Percentiles rank a stretch among this genome's conserved stretches.
Conservation (phyloP, 2,888 invertebrate genomes). For the Caenorhabditis uteleia region DNA sequence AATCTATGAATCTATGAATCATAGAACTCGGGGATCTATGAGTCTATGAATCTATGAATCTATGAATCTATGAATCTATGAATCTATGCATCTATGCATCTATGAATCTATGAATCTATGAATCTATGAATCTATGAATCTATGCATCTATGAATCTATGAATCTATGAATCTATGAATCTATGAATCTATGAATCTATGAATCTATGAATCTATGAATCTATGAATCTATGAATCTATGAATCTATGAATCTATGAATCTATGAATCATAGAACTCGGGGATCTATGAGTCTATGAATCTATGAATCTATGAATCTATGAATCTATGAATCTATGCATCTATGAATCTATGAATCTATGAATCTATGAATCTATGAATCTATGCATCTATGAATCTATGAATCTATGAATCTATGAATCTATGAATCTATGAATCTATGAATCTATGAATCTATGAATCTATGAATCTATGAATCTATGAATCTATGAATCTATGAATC, state of each 20-base stretch:
- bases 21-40: background rate
- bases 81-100: no score
- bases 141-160: constrained; percentile 8
- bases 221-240: background rate
- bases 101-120: no score
- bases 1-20: no score
- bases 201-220: constrained; percentile 10
- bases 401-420: background rate
- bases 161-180: background rate
- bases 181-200: constrained; percentile 6
- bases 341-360: constrained; percentile 4
- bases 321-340: background rate
- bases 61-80: background rate
- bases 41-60: constrained; percentile 9
- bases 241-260: constrained; percentile 23
- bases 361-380: background rate
- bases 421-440: constrained; percentile 6
- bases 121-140: background rate
- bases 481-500: constrained; percentile 7
- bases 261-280: no score
- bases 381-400: constrained; percentile 8
- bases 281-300: background rate
- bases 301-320: constrained; percentile 6
- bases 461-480: background rate
- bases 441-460: constrained; percentile 10